These are phyloP conservation scores for Tragopan temminckii DNA, from an alignment of 2,797 vertebrate species.

Conservation along the genomic window DNA sequence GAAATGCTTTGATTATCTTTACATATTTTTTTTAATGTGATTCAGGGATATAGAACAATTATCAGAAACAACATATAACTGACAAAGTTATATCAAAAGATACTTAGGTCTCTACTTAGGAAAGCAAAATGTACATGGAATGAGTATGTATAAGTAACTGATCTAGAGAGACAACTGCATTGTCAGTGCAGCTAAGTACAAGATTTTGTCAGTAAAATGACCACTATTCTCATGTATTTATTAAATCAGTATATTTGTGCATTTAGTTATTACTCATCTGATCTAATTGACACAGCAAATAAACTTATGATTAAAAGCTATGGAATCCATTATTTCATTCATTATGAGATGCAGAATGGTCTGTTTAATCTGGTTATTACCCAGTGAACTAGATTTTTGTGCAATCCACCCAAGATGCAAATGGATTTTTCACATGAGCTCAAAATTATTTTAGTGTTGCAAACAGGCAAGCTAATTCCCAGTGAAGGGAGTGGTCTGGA, in stretches of 20 bases:
- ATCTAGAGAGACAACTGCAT: neutral
- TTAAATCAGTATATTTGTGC: neutral
- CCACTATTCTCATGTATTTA: neutral
- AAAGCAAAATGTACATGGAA: neutral
- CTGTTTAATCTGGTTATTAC: conserved; percentile 44
- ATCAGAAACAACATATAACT: neutral
- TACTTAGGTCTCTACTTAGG: no score
- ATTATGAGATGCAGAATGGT: neutral
- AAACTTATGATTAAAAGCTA: neutral
- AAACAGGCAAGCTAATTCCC: conserved; percentile 18
- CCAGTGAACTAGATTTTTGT: conserved; percentile 16
- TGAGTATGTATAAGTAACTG: neutral
- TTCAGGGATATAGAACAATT: neutral
- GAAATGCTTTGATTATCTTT: neutral
- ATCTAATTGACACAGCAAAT: neutral
- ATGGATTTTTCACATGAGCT: conserved; percentile 62
- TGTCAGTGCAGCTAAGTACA: neutral
- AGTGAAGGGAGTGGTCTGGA: conserved; percentile 56
- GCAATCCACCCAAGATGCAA: conserved; percentile 42
- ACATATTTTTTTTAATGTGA: neutral
- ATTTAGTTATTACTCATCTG: neutral
- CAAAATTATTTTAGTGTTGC: conserved; percentile 45
- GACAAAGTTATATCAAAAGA: neutral
- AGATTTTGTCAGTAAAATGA: neutral
- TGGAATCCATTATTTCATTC: conserved; percentile 10